Conservation (phyloP, 2,797 vertebrate species). For the Tokudaia tokunoshimensis region DNA sequence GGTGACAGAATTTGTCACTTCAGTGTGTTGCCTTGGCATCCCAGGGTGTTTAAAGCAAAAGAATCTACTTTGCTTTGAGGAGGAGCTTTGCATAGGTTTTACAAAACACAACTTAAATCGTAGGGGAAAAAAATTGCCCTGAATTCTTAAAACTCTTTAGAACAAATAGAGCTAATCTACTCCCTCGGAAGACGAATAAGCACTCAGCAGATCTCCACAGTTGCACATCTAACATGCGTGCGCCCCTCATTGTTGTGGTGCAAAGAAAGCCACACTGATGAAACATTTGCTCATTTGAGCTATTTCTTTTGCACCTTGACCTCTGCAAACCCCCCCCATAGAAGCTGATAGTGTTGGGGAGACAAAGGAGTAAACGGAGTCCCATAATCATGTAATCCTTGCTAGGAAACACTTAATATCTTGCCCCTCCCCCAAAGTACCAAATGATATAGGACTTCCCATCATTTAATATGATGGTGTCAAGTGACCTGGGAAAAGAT, state of each 20-base stretch:
- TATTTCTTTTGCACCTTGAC: neutral
- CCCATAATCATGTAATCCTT: neutral
- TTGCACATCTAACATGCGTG: neutral
- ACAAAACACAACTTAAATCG: constrained; percentile 40
- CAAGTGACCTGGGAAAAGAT: constrained; percentile 1
- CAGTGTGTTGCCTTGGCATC: constrained; percentile 29
- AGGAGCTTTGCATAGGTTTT: constrained; percentile 46
- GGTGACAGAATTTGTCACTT: constrained; percentile 10
- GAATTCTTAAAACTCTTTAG: constrained; percentile 37
- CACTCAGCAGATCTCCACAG: neutral
- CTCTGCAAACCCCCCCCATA: neutral
- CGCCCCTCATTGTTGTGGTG: neutral
- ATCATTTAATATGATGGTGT: neutral
- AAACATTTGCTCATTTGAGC: neutral
- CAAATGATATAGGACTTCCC: neutral
- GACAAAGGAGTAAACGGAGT: neutral
- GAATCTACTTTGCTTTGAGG: constrained; percentile 5
- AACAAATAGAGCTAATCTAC: neutral
- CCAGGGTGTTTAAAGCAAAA: constrained; percentile 32
- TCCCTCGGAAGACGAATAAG: constrained; percentile 31
- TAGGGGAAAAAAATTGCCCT: constrained; percentile 28
- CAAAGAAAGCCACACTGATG: neutral
- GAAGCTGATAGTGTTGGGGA: constrained; percentile 8
- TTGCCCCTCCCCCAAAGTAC: neutral
- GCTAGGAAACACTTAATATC: constrained; percentile 43